Percentiles rank a stretch among this genome's conserved stretches.
Evolutionary conservation across 1,140 invertebrate genomes (phyloP).

Genomic region (Heliothis virescens): DNA sequence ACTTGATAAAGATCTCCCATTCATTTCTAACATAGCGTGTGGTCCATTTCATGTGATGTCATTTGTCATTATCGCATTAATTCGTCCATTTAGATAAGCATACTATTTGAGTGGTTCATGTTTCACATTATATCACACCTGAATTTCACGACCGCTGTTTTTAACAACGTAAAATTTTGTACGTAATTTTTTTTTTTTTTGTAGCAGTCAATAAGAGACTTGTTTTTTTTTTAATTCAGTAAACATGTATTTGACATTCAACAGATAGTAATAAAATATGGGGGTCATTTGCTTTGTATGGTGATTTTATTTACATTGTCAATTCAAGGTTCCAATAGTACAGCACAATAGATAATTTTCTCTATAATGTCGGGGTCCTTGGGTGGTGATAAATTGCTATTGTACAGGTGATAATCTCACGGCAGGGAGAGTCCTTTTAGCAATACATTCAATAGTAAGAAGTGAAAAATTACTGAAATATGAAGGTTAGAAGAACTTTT

Average conservation of each 20-base stretch:
- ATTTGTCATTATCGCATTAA: neutral
- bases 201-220: no score
- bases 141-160: neutral
- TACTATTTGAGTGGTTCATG: neutral
- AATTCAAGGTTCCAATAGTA: neutral
- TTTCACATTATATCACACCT: no score
- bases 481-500: no score
- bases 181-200: no score
- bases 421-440: no score
- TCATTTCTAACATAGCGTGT: neutral
- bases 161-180: no score
- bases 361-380: neutral
- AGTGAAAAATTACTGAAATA: no score
- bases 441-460: no score
- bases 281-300: neutral
- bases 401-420: conserved; percentile 20
- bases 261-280: conserved; percentile 4
- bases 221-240: no score
- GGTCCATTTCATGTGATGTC: neutral
- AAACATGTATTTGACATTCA: neutral
- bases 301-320: conserved; percentile 12
- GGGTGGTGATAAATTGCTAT: conserved; percentile 8
- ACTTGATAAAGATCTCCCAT: no score
- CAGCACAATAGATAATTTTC: neutral
- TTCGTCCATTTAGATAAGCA: conserved; percentile 19